phyloP scores from a whole-genome alignment of 2,797 vertebrate species.

The Peromyscus nudipes region DNA sequence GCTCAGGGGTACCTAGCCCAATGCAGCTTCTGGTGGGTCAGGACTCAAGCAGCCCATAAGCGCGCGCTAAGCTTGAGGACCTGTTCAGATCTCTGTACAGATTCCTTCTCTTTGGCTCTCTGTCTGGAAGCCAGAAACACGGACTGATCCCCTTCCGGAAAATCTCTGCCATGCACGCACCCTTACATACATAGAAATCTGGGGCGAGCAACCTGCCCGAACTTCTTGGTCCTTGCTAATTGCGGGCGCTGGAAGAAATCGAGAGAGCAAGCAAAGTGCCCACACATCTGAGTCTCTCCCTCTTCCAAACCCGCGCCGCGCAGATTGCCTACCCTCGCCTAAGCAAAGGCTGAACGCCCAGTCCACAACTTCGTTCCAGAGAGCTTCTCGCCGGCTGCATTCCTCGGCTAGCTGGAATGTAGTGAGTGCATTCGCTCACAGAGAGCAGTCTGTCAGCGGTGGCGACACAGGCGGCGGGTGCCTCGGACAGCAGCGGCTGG shows the following conservation, averaged over 20 bases:
- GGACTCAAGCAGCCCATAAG: background rate
- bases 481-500: background rate
- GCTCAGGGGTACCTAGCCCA: background rate
- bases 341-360: slow-evolving; percentile 5
- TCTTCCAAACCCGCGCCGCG: background rate
- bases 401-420: slow-evolving; percentile 59
- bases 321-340: background rate
- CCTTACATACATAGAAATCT: background rate
- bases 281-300: background rate
- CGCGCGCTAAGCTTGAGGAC: background rate
- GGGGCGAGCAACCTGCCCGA: background rate
- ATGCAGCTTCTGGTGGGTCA: background rate
- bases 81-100: background rate
- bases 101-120: background rate
- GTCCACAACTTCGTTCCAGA: slow-evolving; percentile 64
- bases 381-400: slow-evolving; percentile 29
- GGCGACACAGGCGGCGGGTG: slow-evolving; percentile 7
- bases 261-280: background rate
- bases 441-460: background rate
- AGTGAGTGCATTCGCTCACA: slow-evolving; percentile 56
- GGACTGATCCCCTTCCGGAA: background rate
- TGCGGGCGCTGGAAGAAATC: slow-evolving; percentile 1
- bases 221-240: background rate
- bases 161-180: background rate
- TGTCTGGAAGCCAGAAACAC: background rate